Percentiles rank a stretch among this genome's conserved stretches.
These are phyloP conservation scores for Sebastes taczanowskii DNA, from an alignment of 2,797 vertebrate genomes.

Conservation along the genomic window DNA sequence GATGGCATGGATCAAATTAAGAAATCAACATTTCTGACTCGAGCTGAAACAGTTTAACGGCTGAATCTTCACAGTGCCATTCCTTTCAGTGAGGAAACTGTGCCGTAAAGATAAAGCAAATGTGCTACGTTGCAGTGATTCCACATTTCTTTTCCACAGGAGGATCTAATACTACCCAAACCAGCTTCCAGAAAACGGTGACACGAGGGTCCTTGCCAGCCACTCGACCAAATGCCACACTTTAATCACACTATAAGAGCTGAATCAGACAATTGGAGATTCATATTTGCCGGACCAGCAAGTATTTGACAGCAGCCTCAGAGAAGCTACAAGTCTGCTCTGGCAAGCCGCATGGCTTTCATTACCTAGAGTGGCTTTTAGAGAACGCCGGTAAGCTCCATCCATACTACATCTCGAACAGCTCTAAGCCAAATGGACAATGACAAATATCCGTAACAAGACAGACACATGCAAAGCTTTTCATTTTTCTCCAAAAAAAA, in stretches of 20 bases:
- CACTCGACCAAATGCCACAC: conserved; percentile 54
- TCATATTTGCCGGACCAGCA: conserved; percentile 83
- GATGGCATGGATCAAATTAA: conserved; percentile 18
- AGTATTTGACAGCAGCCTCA: conserved; percentile 78
- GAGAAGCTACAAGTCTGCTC: conserved; percentile 62
- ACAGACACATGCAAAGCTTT: conserved; percentile 44
- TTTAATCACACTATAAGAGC: conserved; percentile 74
- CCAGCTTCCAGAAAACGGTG: neutral
- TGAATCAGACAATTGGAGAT: conserved; percentile 77
- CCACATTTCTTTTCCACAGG: neutral
- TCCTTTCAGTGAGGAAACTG: neutral
- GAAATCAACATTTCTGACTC: neutral
- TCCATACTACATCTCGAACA: conserved; percentile 49
- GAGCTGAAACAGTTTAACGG: neutral
- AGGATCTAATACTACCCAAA: neutral
- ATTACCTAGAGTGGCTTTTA: conserved; percentile 84
- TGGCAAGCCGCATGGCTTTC: conserved; percentile 76
- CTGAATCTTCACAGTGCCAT: neutral
- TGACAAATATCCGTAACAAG: conserved; percentile 56
- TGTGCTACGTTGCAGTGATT: neutral
- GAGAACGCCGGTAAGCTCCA: conserved; percentile 52
- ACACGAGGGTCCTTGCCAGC: conserved; percentile 22
- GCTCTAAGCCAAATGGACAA: conserved; percentile 59
- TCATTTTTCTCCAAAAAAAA: conserved; percentile 20
- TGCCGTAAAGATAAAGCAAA: neutral